Evolutionary conservation across 2,113 vertebrate genomes (phyloP), one percentile per base, ranked within the genome.

Genomic region (Haemorhous mexicanus): DNA sequence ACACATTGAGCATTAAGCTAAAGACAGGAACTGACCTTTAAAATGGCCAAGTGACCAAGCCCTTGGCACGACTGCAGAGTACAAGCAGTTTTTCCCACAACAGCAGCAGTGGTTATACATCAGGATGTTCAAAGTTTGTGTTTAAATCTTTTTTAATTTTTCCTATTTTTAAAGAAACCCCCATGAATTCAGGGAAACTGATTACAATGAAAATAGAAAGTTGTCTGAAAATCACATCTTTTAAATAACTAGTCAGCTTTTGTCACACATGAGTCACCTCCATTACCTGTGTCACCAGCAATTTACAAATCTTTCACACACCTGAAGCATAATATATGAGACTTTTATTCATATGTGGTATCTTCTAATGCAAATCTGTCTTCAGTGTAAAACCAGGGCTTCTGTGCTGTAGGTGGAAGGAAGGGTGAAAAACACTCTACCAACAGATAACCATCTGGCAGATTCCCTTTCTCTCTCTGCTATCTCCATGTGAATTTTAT

Each of bases 401-500:
- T 95, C 90, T 82, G 91, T 95, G 80, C 68, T 94, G 93, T 89
- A 94, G 87, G 85, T 96, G 92, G 62, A 92, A 73, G 52, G 58
- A 94, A 96, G 84, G 89, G 80, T 96, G 93, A 96, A 96, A 95
- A 97, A 86, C 50, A 88, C 79, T 89, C 70, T 95, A 96, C 96
- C 56, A 87, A 95, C 86, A 95, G 95, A 92, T 93, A 96, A 94
- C 82, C 93, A 81, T 96, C 91, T 95, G 94, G 89, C 44, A 47
- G 72, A 84, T 95, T 87, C 63, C 74, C 53, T 94, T 87, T 96
- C 94, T 89, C 91, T 89, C 87, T 92, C 84, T 88, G 64, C 70
- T 95, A 68, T 95, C 93, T 97, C 94, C 91, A 95, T 92, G 93
- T 87, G 93, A 94, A 96, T 97, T 96, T 95, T 94, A 97, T 87